phyloP scores from a whole-genome alignment of 2,888 invertebrate species.

The Campoplex nolae region DNA sequence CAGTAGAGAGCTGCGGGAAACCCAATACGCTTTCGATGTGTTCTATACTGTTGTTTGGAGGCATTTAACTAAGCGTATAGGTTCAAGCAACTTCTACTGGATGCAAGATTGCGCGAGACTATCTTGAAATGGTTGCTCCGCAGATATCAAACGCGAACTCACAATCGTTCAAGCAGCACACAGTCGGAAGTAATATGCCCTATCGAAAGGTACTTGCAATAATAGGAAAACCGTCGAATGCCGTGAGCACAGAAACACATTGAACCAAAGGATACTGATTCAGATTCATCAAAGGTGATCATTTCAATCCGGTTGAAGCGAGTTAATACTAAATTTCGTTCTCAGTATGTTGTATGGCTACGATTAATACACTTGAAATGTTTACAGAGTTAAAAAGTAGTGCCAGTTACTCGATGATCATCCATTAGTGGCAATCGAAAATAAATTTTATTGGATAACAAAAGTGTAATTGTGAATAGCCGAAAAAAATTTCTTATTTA shows the following conservation, averaged over 20 bases:
- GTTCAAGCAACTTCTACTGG: constrained; percentile 7
- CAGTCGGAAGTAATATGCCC: constrained; percentile 13
- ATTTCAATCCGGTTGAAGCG: neutral
- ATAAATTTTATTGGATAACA: neutral
- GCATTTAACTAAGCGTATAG: constrained; percentile 14
- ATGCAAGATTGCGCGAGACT: constrained; percentile 57
- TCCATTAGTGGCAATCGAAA: too few species aligned
- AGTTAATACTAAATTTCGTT: neutral
- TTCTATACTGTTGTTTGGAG: constrained; percentile 46
- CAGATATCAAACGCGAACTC: constrained; percentile 31
- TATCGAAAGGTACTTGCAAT: constrained; percentile 10
- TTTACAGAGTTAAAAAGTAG: neutral
- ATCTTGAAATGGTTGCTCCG: constrained; percentile 35
- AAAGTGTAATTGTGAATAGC: too few species aligned
- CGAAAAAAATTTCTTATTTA: neutral
- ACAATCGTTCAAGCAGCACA: constrained; percentile 37
- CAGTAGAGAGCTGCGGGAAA: constrained; percentile 27
- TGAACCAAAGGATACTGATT: neutral
- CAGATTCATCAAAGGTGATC: neutral
- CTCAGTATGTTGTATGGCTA: neutral
- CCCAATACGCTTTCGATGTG: constrained; percentile 24
- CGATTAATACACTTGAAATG: neutral
- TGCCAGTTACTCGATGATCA: too few species aligned
- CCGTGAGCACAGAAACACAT: too few species aligned
- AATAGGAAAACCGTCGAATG: neutral